A percentile compares a stretch with the other conserved stretches of the same genome.
Conservation (phyloP, 1,140 invertebrate species). For the Solenopsis invicta region DNA sequence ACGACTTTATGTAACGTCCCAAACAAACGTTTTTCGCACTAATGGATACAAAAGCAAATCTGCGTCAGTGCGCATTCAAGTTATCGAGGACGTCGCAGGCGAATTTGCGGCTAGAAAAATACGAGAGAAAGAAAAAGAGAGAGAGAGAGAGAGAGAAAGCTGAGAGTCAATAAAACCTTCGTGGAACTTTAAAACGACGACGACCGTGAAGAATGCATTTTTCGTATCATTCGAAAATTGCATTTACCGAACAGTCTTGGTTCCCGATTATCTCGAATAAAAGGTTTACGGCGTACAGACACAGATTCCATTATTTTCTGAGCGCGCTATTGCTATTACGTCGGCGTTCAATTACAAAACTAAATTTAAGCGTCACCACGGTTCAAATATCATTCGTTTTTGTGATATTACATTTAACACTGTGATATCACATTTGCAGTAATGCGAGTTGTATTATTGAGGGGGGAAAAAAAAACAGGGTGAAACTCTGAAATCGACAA, state of each 20-base stretch:
- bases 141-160: neutral
- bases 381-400: neutral
- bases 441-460: neutral
- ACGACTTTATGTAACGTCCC: constrained; percentile 2
- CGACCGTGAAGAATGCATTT: neutral
- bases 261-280: neutral
- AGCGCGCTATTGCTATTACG: no score
- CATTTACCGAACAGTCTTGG: neutral
- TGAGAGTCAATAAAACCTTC: constrained; percentile 15
- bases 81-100: constrained; percentile 14
- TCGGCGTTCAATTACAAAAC: neutral
- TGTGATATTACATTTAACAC: constrained; percentile 1
- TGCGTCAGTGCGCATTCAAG: constrained; percentile 30
- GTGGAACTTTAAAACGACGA: neutral
- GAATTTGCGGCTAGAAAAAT: constrained; percentile 36
- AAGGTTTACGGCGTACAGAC: neutral
- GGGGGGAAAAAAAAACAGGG: neutral
- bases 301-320: neutral
- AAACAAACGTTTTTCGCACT: constrained; percentile 16
- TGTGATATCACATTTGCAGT: neutral
- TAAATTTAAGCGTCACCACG: neutral
- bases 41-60: constrained; percentile 43
- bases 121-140: neutral
- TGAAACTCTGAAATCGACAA: constrained; percentile 1
- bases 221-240: constrained; percentile 2